Base-by-base conservation (phyloP, 2,888 invertebrate genomes). In the Sesia bembeciformis region DNA sequence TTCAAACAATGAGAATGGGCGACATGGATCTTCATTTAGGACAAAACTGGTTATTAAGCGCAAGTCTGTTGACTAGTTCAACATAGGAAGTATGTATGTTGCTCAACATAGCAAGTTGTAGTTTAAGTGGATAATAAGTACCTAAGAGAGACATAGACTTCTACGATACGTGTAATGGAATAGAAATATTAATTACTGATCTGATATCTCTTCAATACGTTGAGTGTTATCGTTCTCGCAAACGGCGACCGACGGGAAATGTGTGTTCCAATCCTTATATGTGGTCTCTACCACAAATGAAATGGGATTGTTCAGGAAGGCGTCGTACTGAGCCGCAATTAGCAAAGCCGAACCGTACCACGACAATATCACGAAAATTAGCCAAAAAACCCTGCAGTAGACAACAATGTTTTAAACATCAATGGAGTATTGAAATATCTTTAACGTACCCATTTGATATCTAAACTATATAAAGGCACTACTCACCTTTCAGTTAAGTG, bases 241-340 rank as follows among this genome's bases (percentile, higher is more conserved):
- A 6, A 95, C 84, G 1, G 92, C 91, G 41, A 95, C 81, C 0
- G 95, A 90, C 0, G 95, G 95, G 64, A 95, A 95, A 55, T 92
- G 81, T 0, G 94, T 94, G 64, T 93, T 85, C 94, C 95, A 95
- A 62, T 94, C 92, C 40, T 93, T 90, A 70, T 94, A 95, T 0
- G 92, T 93, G 0, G 94, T 94, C 65, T 95, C 95, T 7, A 93
- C 93, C 0, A 94, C 95, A 68, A 95, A 95, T 54, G 94, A 95
- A 54, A 95, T 93, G 0, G 95, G 93, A 70, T 94, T 93, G 62
- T 93, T 92, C 62, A 91, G 90, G 67, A 92, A 95, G 0, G 92
- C 91, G n/a, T 89, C 78, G 76, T 93, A 91, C 55, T 92, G 91
- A 0, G 92, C 90, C 5, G 75, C 68, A 54, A 93, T 92, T 57